Evolutionary conservation across 2,888 invertebrate genomes (phyloP).

Genomic region (Dicyrtoma fusca): DNA sequence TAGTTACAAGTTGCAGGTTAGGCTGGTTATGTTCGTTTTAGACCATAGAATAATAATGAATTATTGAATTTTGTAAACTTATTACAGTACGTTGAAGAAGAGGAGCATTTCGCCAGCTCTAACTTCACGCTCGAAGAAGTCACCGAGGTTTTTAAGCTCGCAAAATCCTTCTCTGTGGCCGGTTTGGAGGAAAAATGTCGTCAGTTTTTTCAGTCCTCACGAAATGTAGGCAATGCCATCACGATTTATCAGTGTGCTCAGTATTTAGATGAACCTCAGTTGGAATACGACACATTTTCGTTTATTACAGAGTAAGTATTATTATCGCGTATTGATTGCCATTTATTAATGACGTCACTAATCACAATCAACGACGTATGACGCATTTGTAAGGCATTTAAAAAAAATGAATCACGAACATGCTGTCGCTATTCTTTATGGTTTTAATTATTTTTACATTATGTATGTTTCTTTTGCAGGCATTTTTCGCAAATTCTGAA

Average conservation of each 20-base stretch:
- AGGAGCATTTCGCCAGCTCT: conserved; percentile 2
- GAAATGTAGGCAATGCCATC: conserved; percentile 13
- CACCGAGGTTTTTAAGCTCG: conserved; percentile 17
- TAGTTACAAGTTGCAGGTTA: too few relatives aligned
- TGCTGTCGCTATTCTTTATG: too few relatives aligned
- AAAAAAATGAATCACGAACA: too few relatives aligned
- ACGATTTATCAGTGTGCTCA: conserved; percentile 30
- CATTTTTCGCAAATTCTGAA: conserved; percentile 18
- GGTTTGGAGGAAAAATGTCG: conserved; percentile 11
- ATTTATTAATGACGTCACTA: too few relatives aligned
- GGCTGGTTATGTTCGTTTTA: too few relatives aligned
- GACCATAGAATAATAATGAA: too few relatives aligned
- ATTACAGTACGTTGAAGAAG: conserved; percentile 32
- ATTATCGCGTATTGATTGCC: too few relatives aligned
- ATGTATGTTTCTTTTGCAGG: too few relatives aligned
- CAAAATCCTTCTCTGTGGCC: conserved; percentile 14
- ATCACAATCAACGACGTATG: too few relatives aligned
- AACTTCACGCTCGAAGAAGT: conserved; percentile 25
- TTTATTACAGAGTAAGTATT: conserved; percentile 27
- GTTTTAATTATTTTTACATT: too few relatives aligned
- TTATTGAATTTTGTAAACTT: too few relatives aligned
- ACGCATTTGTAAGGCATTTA: too few relatives aligned
- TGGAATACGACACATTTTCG: conserved; percentile 19
- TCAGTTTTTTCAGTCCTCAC: conserved; percentile 5
- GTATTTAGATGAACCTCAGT: conserved; percentile 15